Conservation (phyloP, 2,113 vertebrate species). For the Gymnocephalus cernua region DNA sequence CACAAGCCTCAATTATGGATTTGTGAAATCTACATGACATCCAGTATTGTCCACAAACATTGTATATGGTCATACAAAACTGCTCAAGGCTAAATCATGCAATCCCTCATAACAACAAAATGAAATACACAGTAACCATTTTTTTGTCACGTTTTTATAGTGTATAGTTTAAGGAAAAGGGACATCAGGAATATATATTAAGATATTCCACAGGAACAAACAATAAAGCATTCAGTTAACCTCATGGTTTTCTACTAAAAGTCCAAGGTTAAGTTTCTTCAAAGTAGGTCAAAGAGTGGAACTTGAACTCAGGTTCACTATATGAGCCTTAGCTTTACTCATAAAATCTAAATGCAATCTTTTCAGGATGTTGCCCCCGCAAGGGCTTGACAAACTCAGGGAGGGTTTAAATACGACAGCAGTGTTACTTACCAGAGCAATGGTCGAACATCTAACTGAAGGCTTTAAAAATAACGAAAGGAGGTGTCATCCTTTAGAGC, state of each 20-base stretch:
- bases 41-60: background rate
- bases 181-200: slow-evolving; percentile 32
- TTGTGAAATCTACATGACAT: background rate
- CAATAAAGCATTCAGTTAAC: slow-evolving; percentile 46
- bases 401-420: slow-evolving; percentile 33
- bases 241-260: slow-evolving; percentile 33
- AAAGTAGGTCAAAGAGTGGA: slow-evolving; percentile 53
- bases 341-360: slow-evolving; percentile 46
- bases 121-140: slow-evolving; percentile 3
- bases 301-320: slow-evolving; percentile 38
- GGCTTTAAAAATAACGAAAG: slow-evolving; percentile 55
- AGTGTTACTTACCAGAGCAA: slow-evolving; percentile 42
- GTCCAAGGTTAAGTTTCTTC: slow-evolving; percentile 43
- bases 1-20: background rate
- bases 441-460: slow-evolving; percentile 30
- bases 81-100: background rate
- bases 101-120: slow-evolving; percentile 8
- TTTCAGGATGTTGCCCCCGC: slow-evolving; percentile 17
- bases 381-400: slow-evolving; percentile 32
- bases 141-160: background rate
- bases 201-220: slow-evolving; percentile 15
- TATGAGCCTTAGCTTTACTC: slow-evolving; percentile 25
- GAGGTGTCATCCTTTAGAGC: slow-evolving; percentile 50
- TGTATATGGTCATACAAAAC: slow-evolving; percentile 4
- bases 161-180: background rate